Conservation (phyloP, 2,113 vertebrate genomes). For the Ciconia stormi region DNA sequence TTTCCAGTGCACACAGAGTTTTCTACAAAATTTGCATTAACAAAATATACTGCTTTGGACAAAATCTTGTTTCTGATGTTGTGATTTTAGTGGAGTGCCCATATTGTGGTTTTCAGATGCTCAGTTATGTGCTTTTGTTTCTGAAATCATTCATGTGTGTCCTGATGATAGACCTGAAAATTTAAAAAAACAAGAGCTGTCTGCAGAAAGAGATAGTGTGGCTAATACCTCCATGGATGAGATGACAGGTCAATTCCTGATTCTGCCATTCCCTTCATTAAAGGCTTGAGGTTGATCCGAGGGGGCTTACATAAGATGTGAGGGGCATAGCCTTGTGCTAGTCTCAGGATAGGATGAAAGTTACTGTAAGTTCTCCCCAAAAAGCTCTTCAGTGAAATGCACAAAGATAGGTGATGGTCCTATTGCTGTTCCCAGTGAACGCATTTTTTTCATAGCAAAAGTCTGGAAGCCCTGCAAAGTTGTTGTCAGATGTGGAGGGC, state of each 20-base stretch:
- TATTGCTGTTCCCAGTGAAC: neutral
- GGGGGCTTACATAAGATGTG: neutral
- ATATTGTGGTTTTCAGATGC: neutral
- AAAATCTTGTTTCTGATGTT: neutral
- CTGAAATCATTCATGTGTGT: accelerated
- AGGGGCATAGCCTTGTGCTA: neutral
- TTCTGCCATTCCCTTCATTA: neutral
- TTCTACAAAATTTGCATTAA: neutral
- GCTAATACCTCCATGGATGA: neutral
- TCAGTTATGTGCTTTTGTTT: neutral
- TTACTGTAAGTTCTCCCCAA: neutral
- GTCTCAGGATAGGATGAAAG: neutral
- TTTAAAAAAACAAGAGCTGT: neutral
- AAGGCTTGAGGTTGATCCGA: accelerated
- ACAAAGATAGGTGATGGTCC: neutral
- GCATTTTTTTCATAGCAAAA: neutral
- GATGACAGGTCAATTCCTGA: neutral
- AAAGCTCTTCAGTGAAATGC: neutral
- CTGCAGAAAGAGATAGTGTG: neutral
- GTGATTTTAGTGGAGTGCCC: neutral
- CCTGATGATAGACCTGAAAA: neutral
- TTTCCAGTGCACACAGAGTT: neutral
- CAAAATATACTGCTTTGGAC: neutral
- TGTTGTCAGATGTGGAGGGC: neutral
- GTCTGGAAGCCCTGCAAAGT: neutral